Evolutionary conservation across 2,888 invertebrate species (phyloP).

Genomic region (Boloria selene): DNA sequence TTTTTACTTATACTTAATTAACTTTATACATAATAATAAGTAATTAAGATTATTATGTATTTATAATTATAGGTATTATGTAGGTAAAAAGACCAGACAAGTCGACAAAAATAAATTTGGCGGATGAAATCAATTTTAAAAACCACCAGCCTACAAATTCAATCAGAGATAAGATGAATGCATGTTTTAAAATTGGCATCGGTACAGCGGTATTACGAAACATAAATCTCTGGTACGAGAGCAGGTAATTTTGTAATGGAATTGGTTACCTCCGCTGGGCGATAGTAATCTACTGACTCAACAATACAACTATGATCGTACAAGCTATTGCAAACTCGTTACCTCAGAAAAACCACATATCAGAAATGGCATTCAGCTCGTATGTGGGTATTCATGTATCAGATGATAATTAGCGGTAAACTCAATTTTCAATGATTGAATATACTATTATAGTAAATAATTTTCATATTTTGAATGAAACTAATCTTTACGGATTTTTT

Average conservation of each 20-base stretch:
- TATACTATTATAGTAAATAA: not conserved
- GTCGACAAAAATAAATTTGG: slow-evolving; percentile 1
- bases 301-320: slow-evolving; percentile 33
- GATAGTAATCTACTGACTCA: slow-evolving; percentile 34
- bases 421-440: slow-evolving; percentile 1
- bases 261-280: slow-evolving; percentile 27
- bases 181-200: slow-evolving; percentile 29
- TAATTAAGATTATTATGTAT: no score
- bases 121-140: slow-evolving; percentile 7
- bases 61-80: no score
- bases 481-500: no score
- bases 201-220: slow-evolving; percentile 19
- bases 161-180: slow-evolving; percentile 27
- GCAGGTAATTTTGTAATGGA: slow-evolving; percentile 31
- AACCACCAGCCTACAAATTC: slow-evolving; percentile 13
- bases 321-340: slow-evolving; percentile 22
- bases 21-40: no score
- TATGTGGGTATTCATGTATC: not conserved
- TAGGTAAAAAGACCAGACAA: not conserved
- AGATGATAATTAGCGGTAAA: slow-evolving; percentile 12
- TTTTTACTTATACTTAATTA: no score
- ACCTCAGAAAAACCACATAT: slow-evolving; percentile 13
- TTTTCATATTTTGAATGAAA: not conserved
- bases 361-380: slow-evolving; percentile 8
- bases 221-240: slow-evolving; percentile 29